Evolutionary conservation across 2,888 invertebrate genomes (phyloP).

Genomic region (Perizoma affinitatum): DNA sequence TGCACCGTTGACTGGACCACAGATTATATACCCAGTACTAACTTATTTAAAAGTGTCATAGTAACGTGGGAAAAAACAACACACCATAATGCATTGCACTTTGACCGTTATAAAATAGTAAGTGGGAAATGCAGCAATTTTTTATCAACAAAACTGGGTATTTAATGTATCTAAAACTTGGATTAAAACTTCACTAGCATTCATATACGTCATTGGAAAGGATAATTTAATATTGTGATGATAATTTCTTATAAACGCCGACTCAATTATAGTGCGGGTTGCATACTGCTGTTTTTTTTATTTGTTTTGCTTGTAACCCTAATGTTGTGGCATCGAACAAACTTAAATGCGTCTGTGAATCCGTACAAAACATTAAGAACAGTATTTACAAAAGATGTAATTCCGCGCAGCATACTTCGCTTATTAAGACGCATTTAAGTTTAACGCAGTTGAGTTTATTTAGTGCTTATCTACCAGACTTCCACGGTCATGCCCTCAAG

Average conservation of each 20-base stretch:
- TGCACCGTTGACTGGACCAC: conserved; percentile 18
- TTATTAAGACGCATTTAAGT: conserved; percentile 5
- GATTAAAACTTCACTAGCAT: background rate
- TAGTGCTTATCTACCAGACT: conserved; percentile 66
- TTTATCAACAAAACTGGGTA: background rate
- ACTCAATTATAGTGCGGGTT: too few species aligned
- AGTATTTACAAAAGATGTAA: too few species aligned
- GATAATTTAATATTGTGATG: background rate
- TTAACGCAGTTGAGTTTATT: conserved; percentile 38
- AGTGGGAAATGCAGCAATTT: background rate
- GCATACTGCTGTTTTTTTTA: too few species aligned
- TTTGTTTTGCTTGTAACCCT: too few species aligned
- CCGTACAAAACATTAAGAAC: too few species aligned
- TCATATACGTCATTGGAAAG: background rate
- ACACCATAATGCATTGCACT: conserved; percentile 1
- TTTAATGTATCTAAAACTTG: background rate
- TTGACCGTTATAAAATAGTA: background rate
- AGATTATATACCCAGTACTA: background rate
- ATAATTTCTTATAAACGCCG: too few species aligned
- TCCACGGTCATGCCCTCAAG: conserved; percentile 87
- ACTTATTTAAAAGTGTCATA: conserved; percentile 14
- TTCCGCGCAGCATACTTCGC: too few species aligned
- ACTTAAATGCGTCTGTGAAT: background rate
- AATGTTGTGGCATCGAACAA: background rate
- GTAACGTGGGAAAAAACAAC: conserved; percentile 23